phyloP scores from a whole-genome alignment of 2,888 invertebrate species.

The Hirtodrosophila duncani region DNA sequence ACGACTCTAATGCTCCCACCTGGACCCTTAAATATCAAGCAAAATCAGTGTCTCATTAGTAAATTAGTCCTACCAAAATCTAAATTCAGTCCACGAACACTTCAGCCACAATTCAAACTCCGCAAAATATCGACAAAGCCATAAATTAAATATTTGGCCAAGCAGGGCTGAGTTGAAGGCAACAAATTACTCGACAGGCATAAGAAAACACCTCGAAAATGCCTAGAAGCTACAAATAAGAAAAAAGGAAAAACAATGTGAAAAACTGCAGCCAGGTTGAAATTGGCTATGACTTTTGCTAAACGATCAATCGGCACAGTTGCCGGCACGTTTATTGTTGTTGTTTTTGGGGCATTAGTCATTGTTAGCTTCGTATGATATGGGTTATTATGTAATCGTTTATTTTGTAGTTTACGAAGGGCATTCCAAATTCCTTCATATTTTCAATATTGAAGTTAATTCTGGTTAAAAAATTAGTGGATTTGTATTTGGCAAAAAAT shows the following conservation, averaged over 20 bases:
- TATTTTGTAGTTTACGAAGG: too few species aligned
- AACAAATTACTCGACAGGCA: constrained; percentile 47
- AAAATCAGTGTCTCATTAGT: constrained; percentile 74
- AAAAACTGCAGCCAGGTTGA: constrained; percentile 9
- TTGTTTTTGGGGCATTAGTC: constrained; percentile 39
- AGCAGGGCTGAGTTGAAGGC: constrained; percentile 44
- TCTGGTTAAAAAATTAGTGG: too few species aligned
- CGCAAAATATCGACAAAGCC: constrained; percentile 72
- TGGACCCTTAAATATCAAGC: constrained; percentile 47
- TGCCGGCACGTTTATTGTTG: constrained; percentile 53
- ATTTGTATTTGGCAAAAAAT: too few species aligned
- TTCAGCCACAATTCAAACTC: constrained; percentile 6
- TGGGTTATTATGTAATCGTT: constrained; percentile 54
- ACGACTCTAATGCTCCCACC: constrained; percentile 26
- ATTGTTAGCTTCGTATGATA: constrained; percentile 23
- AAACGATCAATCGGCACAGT: constrained; percentile 75
- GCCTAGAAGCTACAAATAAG: constrained; percentile 41
- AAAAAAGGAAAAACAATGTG: constrained; percentile 20
- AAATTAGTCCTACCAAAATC: constrained; percentile 62
- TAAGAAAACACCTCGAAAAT: constrained; percentile 55
- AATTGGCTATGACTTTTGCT: constrained; percentile 31
- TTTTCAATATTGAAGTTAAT: too few species aligned
- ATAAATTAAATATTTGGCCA: constrained; percentile 75
- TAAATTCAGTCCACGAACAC: constrained; percentile 56
- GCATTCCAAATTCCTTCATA: too few species aligned